phyloP scores from a whole-genome alignment of 2,113 vertebrate genomes.

The Podilymbus podiceps region DNA sequence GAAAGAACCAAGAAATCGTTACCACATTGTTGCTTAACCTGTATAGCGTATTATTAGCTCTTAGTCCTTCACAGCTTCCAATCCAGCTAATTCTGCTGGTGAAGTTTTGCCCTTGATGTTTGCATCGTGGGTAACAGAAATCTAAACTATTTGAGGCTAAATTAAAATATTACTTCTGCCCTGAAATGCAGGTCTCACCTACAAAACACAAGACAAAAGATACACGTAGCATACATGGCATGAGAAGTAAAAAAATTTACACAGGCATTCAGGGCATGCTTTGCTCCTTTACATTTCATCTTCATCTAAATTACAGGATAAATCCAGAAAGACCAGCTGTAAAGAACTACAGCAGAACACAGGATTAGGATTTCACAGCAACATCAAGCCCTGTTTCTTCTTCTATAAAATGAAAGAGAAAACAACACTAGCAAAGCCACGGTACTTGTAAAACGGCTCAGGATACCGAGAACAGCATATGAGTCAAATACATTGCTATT shows the following conservation, averaged over 20 bases:
- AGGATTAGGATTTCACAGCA: not conserved
- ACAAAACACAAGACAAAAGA: not conserved
- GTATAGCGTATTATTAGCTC: not conserved
- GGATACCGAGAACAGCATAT: not conserved
- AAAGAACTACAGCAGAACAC: not conserved
- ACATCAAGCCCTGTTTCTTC: not conserved
- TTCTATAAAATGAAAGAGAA: not conserved
- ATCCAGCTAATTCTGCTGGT: not conserved
- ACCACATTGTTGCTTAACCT: slow-evolving; percentile 11
- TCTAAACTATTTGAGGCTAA: not conserved
- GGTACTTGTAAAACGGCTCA: not conserved
- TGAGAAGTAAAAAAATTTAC: not conserved
- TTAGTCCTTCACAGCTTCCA: not conserved
- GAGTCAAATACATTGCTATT: slow-evolving; percentile 13
- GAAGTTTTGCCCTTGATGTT: not conserved
- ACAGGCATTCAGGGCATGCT: not conserved
- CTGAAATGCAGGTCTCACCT: not conserved
- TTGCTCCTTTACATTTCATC: not conserved
- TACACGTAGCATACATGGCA: not conserved
- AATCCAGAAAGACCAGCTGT: not conserved
- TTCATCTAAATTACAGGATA: not conserved
- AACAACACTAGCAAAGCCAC: not conserved
- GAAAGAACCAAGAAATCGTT: not conserved
- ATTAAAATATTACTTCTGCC: not conserved
- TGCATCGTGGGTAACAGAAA: not conserved